phyloP scores from a whole-genome alignment of 2,113 vertebrate genomes.

The Larimichthys polyactis region DNA sequence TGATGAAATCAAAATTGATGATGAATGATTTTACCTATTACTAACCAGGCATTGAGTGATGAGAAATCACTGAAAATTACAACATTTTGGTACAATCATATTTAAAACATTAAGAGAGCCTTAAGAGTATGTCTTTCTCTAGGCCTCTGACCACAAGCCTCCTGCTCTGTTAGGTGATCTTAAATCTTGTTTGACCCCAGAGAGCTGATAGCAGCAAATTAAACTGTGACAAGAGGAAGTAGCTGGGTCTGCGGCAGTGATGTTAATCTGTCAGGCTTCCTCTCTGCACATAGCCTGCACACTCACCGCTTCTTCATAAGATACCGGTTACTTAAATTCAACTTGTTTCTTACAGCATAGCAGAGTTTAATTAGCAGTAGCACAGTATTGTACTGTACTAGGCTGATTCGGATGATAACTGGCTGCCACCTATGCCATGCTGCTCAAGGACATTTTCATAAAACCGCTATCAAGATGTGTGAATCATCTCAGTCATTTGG shows the following conservation, averaged over 20 bases:
- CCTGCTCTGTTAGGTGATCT: slow-evolving; percentile 43
- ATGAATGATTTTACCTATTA: neutral
- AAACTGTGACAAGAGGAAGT: slow-evolving; percentile 79
- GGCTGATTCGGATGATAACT: neutral
- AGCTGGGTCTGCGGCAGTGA: slow-evolving; percentile 66
- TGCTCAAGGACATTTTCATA: neutral
- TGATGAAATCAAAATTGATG: slow-evolving; percentile 21
- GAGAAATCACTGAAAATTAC: slow-evolving; percentile 5
- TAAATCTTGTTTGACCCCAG: slow-evolving; percentile 49
- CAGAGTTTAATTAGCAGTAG: neutral
- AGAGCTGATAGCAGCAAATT: slow-evolving; percentile 77
- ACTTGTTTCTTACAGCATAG: neutral
- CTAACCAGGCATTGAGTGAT: neutral
- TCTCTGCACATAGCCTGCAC: slow-evolving; percentile 47
- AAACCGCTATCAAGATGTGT: neutral
- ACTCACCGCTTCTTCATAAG: slow-evolving; percentile 8
- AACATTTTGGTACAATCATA: neutral
- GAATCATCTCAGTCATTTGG: slow-evolving; percentile 7
- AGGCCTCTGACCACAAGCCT: slow-evolving; percentile 57
- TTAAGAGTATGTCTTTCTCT: neutral
- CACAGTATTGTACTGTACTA: too few species aligned
- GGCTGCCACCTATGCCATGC: neutral
- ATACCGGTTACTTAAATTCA: slow-evolving; percentile 2
- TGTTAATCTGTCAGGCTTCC: slow-evolving; percentile 74
- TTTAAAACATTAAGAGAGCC: slow-evolving; percentile 5